A percentile compares a stretch with the other conserved stretches of the same genome.
These are phyloP conservation scores for Craterocephalus amniculus DNA, from an alignment of 2,797 vertebrate genomes.

Conservation along the genomic window DNA sequence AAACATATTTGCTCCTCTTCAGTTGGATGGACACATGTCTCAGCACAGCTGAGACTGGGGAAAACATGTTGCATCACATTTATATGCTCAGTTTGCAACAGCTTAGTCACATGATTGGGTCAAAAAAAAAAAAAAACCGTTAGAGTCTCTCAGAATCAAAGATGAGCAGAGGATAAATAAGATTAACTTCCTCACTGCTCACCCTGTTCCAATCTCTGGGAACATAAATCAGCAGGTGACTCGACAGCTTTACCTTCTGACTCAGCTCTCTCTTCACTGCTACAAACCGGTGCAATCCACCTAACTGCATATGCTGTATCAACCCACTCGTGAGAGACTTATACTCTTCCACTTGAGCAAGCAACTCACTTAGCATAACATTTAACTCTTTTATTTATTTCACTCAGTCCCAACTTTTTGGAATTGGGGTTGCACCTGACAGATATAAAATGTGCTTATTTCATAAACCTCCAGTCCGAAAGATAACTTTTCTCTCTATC, in stretches of 20 bases:
- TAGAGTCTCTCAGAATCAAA: too few relatives aligned
- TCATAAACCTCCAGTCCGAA: neutral
- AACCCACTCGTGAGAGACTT: neutral
- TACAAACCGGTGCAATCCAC: neutral
- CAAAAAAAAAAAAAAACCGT: too few relatives aligned
- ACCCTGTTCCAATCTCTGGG: neutral
- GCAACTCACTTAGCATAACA: neutral
- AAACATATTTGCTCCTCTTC: too few relatives aligned
- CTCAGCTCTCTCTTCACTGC: neutral
- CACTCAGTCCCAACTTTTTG: neutral
- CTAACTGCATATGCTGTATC: neutral
- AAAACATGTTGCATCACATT: neutral
- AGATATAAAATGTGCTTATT: too few relatives aligned
- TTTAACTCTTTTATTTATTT: neutral
- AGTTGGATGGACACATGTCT: too few relatives aligned
- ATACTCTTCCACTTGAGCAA: neutral
- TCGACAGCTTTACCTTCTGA: neutral
- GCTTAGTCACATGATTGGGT: neutral
- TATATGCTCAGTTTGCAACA: neutral
- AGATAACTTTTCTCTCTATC: conserved; percentile 51
- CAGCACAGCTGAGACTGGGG: too few relatives aligned
- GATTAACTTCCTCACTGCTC: too few relatives aligned
- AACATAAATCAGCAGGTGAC: neutral
- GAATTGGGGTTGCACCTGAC: neutral
- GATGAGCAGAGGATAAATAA: too few relatives aligned